Evolutionary conservation across 2,113 vertebrate genomes (phyloP).

Genomic region (human (Homo sapiens)): GRCh38 chr12:118856001-118856500

Average conservation of each 20-base stretch:
- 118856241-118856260: not conserved
- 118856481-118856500: conserved; percentile 35
- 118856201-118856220: not conserved
- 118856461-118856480: not conserved
- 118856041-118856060: not conserved
- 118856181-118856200: not conserved
- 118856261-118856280: not conserved
- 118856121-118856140: not conserved
- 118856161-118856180: not conserved
- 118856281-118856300: conserved; percentile 19
- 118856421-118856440: not conserved
- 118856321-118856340: not conserved
- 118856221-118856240: not conserved
- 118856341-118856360: not conserved
- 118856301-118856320: not conserved
- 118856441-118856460: not conserved
- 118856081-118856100: not conserved
- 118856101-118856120: not conserved
- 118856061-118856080: not conserved
- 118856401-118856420: not conserved
- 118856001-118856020: not conserved
- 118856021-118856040: not conserved
- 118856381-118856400: not conserved
- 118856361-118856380: conserved; percentile 14
- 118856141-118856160: not conserved